Evolutionary conservation across 37 sponge, comb jelly and placozoan species (phyloP), one percentile per base, ranked within the genome.

Genomic region (Crambe crambe): DNA sequence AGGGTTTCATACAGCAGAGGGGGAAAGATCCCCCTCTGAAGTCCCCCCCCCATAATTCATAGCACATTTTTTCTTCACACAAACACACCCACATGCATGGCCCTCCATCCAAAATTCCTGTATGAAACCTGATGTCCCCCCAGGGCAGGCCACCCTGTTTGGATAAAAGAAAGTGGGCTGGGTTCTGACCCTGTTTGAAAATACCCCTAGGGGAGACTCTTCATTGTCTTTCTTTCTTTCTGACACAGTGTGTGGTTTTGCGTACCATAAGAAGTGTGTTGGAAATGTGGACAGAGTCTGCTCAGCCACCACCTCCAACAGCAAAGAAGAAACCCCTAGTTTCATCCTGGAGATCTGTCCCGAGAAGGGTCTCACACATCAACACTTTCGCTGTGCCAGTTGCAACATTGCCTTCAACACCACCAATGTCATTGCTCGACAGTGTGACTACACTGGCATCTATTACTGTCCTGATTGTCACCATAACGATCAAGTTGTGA

Each of bases 401-500:
- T 98, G 99, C 70, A 89, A 84, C 70, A 72, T 62, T 0, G 82
- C 81, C 60, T 75, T 95, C 56, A 82, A 73, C 63, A 31, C 66
- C 9, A 58, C 74, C 2, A 80, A 47, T 37, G 63, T 79, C 10
- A 85, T 76, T 40, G 86, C 87, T 9, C 70, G 83, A 38, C 59
- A 94, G 30, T 98, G 99, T 82, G 95, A 96, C 83, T 98, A 98
- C 81, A 82, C 82, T 18, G 99, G 99, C 0, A 66, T 60, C 10
- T 96, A 94, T 68, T 90, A 89, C 87, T 98, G 99, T 58, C 70
- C 69, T 6, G 61, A 73, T 22, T 98, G 99, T 72, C 92, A 98
- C 78, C 83, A 86, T 77, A 94, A 79, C 23, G 90, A 89, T 44
- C 21, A 31, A 23, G 68, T 85, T 5, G 42, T 93, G 68, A 87